phyloP scores from a whole-genome alignment of 2,113 vertebrate species.

The Cottus gobio region DNA sequence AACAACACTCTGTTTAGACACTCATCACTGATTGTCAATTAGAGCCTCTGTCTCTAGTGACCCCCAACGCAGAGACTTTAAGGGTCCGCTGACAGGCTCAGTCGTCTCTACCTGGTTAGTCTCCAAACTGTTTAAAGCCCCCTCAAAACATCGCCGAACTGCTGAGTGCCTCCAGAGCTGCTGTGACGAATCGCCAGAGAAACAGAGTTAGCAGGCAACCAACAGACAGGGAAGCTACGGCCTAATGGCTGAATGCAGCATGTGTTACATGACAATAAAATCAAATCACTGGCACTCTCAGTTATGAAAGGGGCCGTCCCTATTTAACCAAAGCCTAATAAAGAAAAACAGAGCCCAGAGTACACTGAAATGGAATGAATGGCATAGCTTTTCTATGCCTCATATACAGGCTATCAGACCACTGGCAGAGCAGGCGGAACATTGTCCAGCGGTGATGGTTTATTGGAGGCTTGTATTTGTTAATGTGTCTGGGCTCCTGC shows the following conservation, averaged over 20 bases:
- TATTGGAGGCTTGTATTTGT: conserved; percentile 79
- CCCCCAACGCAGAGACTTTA: conserved; percentile 57
- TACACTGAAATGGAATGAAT: conserved; percentile 61
- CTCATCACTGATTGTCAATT: conserved; percentile 74
- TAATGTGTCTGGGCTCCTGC: conserved; percentile 75
- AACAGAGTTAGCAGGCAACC: conserved; percentile 8
- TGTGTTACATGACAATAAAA: conserved; percentile 37
- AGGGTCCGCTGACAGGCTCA: conserved; percentile 64
- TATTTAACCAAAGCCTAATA: conserved; percentile 55
- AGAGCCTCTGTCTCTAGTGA: conserved; percentile 59
- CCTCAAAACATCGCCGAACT: conserved; percentile 27
- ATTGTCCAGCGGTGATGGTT: conserved; percentile 75
- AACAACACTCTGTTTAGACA: conserved; percentile 66
- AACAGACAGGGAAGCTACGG: conserved; percentile 21
- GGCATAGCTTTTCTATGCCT: conserved; percentile 52
- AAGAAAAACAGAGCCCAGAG: conserved; percentile 54
- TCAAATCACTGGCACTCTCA: conserved; percentile 40
- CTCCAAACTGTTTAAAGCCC: conserved; percentile 46
- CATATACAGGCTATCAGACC: conserved; percentile 52
- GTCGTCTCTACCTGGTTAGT: conserved; percentile 66
- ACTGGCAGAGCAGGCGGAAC: conserved; percentile 61
- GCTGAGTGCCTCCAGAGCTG: conserved; percentile 21
- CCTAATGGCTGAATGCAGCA: conserved; percentile 33
- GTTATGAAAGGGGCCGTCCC: conserved; percentile 58
- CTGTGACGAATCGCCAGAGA: conserved; percentile 1